These are phyloP conservation scores for Hystrix brachyura DNA, from an alignment of 2,113 vertebrate species.

Conservation along the genomic window DNA sequence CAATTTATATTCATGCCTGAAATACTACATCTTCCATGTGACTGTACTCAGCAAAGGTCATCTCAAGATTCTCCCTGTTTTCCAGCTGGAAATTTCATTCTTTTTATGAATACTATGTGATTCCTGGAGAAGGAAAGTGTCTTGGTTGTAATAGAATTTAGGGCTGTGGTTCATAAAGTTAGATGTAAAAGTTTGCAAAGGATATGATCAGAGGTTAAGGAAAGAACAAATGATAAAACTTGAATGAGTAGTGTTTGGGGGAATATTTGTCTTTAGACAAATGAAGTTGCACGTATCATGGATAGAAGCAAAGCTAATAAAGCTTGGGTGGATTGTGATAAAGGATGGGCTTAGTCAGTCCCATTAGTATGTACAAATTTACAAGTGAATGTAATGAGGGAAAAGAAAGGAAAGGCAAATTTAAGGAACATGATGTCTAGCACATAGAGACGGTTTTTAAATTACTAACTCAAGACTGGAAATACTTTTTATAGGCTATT, in stretches of 20 bases:
- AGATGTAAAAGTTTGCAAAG: not conserved
- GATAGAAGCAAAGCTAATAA: not conserved
- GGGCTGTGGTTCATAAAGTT: not conserved
- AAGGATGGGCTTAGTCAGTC: rapidly evolving
- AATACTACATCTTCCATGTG: not conserved
- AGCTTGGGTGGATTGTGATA: not conserved
- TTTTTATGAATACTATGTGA: not conserved
- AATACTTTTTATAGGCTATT: not conserved
- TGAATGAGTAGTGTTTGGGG: not conserved
- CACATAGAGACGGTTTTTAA: not conserved
- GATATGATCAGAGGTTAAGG: not conserved
- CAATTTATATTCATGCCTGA: not conserved
- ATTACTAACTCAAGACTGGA: not conserved
- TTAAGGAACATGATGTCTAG: not conserved
- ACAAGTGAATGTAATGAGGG: not conserved
- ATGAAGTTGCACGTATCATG: not conserved
- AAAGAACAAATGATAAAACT: not conserved
- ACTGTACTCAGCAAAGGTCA: not conserved
- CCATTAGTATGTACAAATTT: not conserved
- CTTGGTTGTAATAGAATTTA: not conserved
- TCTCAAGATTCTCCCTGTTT: not conserved
- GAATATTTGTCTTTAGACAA: not conserved
- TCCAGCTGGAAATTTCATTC: not conserved
- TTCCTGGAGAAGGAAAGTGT: not conserved
- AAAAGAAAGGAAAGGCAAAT: not conserved